Evolutionary conservation across 1,140 invertebrate species (phyloP).

Genomic region (Phocides pigmalion): DNA sequence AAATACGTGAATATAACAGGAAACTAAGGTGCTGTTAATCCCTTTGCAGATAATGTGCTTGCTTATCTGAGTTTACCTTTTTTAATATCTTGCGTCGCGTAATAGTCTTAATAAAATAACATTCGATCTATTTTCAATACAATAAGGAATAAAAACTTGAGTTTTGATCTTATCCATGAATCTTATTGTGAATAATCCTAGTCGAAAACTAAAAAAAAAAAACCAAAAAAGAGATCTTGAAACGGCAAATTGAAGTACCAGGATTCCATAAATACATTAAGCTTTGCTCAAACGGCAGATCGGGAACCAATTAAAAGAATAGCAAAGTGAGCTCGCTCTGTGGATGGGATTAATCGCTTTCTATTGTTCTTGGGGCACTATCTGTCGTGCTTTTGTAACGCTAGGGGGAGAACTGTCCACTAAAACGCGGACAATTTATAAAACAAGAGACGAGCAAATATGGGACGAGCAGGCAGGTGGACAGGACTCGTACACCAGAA

Average conservation of each 20-base stretch:
- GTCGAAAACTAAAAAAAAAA: background rate
- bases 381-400: slow-evolving; percentile 64
- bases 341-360: slow-evolving; percentile 63
- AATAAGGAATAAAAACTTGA: no score
- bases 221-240: background rate
- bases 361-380: slow-evolving; percentile 74
- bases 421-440: slow-evolving; percentile 66
- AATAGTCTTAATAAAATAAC: no score
- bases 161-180: no score
- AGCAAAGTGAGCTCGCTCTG: slow-evolving; percentile 48
- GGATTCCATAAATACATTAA: slow-evolving; percentile 37
- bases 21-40: background rate
- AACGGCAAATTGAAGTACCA: slow-evolving; percentile 13
- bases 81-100: no score
- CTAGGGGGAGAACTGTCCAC: slow-evolving; percentile 47
- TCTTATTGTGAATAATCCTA: no score
- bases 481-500: slow-evolving; percentile 25
- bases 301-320: slow-evolving; percentile 69
- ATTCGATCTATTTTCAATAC: no score
- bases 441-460: slow-evolving; percentile 54
- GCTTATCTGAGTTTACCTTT: no score
- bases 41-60: no score
- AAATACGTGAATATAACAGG: slow-evolving; percentile 6
- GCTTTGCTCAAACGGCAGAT: slow-evolving; percentile 37
- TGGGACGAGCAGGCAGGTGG: slow-evolving; percentile 28